Evolutionary conservation across 2,113 vertebrate species (phyloP).

Genomic region (Triplophysa dalaica): DNA sequence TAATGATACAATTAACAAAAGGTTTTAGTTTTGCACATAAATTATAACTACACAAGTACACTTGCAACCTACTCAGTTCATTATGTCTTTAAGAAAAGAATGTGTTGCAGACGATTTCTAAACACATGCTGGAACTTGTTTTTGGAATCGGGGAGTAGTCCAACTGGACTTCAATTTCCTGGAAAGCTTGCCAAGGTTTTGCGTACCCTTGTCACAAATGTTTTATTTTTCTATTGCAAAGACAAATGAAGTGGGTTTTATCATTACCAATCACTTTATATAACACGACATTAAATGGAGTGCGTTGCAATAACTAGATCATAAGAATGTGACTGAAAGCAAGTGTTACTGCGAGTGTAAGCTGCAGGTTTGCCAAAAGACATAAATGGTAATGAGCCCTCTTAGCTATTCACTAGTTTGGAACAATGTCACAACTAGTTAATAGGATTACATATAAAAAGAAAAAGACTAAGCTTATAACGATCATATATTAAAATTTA

Average conservation of each 20-base stretch:
- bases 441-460: not conserved
- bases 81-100: not conserved
- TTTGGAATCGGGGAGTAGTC: constrained; percentile 9
- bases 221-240: not conserved
- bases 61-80: not conserved
- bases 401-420: not conserved
- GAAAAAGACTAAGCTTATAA: not conserved
- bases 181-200: not conserved
- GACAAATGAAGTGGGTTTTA: not conserved
- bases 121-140: constrained; percentile 58
- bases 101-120: not conserved
- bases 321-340: not conserved
- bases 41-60: not conserved
- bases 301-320: not conserved
- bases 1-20: not conserved
- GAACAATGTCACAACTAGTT: not conserved
- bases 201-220: not conserved
- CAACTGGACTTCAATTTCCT: constrained; percentile 40
- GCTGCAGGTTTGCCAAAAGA: not conserved
- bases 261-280: not conserved
- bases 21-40: not conserved
- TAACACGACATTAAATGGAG: not conserved
- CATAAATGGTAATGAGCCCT: not conserved
- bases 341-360: not conserved
- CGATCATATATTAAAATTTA: not conserved